Base-by-base conservation (phyloP, 2,888 invertebrate species). In the Conops quadrifasciatus region DNA sequence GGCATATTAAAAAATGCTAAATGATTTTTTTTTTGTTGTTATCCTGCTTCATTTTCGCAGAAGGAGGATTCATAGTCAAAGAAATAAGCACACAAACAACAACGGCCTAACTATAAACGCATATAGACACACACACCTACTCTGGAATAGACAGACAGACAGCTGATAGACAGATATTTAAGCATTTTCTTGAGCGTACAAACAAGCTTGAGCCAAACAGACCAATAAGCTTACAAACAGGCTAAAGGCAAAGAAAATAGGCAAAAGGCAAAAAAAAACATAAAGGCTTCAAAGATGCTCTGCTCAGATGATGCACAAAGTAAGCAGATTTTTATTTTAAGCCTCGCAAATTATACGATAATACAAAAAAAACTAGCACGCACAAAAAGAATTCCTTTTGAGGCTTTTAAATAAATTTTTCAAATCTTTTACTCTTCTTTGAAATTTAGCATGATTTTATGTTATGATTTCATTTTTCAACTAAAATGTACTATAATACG, bases 1-100 rank as follows among this genome's bases (percentile, higher is more conserved):
- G 51, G 51, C 68, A 68, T 68, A 68, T 68, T 68, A 68, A 68
- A 65, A 68, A 62, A 51, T 68, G 62, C 30, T 60, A 68, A 15
- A n/a, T n/a, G n/a, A n/a, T 53, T 53, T 49, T 19, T 53, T 53
- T 53, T 53, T 53, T 21, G n/a, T 68, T 68, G 49, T 62, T 60
- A 68, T 67, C 51, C 60, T 51, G 51, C 47, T 47, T 26, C 60
- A 60, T 60, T 24, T 36, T 30, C 51, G 49, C 36, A 56, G 67
- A 49, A 21, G 64, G 24, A n/a, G 28, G 13, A 43, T 51, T 21
- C 53, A 30, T 36, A 2, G 3, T 16, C 58, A 58, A 26, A 58
- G 26, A 58, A 28, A 58, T 28, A 13, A 56, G 65, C 49, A 60
- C 24, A 66, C 58, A 56, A 26, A 62, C 49, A 24, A 49, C 36